These are phyloP conservation scores for Rhineura floridana DNA, from an alignment of 2,113 vertebrate species.

Conservation along the genomic window DNA sequence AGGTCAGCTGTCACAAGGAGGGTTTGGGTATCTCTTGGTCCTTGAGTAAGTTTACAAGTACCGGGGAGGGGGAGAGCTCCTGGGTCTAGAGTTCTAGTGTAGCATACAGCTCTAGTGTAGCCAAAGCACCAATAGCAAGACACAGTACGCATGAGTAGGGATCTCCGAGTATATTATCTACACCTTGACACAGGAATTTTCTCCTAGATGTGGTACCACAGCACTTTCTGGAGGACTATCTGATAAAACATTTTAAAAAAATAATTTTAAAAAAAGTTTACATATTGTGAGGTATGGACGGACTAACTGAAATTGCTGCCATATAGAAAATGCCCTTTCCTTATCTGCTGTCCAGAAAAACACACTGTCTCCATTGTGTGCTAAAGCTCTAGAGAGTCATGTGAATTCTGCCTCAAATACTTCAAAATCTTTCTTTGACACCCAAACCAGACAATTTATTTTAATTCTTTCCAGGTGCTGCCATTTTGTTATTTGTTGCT, in stretches of 20 bases:
- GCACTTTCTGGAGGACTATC: neutral
- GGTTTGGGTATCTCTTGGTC: neutral
- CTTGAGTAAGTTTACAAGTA: neutral
- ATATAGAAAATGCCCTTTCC: neutral
- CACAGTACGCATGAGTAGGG: neutral
- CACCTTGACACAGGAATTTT: neutral
- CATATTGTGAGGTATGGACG: neutral
- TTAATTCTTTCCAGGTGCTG: neutral
- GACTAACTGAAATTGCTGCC: neutral
- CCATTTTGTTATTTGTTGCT: neutral
- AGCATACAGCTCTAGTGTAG: neutral
- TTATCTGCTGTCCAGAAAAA: neutral
- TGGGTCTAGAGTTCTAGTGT: neutral
- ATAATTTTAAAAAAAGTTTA: neutral
- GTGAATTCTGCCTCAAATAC: neutral
- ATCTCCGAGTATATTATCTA: neutral
- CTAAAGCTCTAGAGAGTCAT: neutral
- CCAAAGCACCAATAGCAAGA: neutral
- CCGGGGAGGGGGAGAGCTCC: no score
- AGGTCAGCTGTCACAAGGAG: neutral
- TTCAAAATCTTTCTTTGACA: conserved; percentile 1
- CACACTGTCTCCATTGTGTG: neutral
- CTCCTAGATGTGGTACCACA: no score
- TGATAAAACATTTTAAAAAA: neutral
- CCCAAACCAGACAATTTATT: neutral